Conservation (phyloP, 2,113 vertebrate genomes). For the Eublepharis macularius region DNA sequence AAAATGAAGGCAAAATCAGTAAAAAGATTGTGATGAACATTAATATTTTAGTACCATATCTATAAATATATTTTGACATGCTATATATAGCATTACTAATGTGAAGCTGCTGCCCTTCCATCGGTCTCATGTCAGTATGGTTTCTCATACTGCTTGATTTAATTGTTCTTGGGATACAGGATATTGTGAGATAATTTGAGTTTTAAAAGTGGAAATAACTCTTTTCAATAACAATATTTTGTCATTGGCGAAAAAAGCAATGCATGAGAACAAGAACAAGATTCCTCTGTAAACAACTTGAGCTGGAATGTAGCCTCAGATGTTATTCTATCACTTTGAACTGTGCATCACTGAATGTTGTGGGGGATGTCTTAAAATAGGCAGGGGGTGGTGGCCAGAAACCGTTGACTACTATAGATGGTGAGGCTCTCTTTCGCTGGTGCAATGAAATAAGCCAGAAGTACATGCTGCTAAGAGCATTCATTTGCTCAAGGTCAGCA, state of each 20-base stretch:
- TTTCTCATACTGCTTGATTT: constrained; percentile 17
- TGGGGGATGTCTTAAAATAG: constrained; percentile 91
- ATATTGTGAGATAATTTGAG: constrained; percentile 10
- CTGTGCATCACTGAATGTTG: constrained; percentile 77
- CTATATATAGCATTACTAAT: not conserved
- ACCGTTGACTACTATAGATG: constrained; percentile 96
- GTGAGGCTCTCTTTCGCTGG: constrained; percentile 87
- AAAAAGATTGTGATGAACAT: not conserved
- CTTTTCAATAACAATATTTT: constrained; percentile 4
- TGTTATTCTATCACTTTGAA: constrained; percentile 77
- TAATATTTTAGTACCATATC: not conserved
- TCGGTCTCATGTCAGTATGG: constrained; percentile 42
- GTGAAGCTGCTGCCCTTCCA: not conserved
- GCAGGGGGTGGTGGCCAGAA: constrained; percentile 79
- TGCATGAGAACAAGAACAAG: constrained; percentile 44
- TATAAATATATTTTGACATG: not conserved
- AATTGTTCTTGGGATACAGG: constrained; percentile 4
- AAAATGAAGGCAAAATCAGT: not conserved
- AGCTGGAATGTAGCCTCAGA: constrained; percentile 70
- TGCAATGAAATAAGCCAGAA: constrained; percentile 88
- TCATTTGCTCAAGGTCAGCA: constrained; percentile 90
- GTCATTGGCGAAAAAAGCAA: constrained; percentile 17
- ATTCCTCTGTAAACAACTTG: constrained; percentile 68
- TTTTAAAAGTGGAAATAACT: constrained; percentile 35
- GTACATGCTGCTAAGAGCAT: constrained; percentile 84